Evolutionary conservation across 2,797 vertebrate species (phyloP).

Genomic region (Novumbra hubbsi): DNA sequence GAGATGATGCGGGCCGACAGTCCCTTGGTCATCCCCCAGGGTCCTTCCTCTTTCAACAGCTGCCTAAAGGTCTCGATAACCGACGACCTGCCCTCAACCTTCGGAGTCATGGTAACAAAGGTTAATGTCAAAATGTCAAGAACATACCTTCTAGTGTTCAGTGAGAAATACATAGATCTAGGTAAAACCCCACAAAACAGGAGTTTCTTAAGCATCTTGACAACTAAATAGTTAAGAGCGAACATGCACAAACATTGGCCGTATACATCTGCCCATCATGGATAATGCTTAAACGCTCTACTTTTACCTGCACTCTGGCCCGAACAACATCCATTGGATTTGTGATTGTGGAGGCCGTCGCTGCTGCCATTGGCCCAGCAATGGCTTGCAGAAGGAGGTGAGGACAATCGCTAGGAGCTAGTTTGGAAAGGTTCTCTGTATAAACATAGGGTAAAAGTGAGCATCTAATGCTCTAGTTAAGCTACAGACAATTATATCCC

Average conservation of each 20-base stretch:
- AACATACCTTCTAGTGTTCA: not conserved
- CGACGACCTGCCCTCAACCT: conserved; percentile 93
- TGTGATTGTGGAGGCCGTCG: conserved; percentile 92
- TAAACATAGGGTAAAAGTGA: not conserved
- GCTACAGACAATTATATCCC: not conserved
- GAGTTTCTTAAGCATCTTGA: not conserved
- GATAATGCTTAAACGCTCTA: no score
- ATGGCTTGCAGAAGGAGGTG: conserved; percentile 94
- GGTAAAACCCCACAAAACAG: not conserved
- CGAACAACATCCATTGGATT: conserved; percentile 97
- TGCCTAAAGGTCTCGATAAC: conserved; percentile 89
- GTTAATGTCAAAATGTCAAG: not conserved
- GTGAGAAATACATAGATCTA: not conserved
- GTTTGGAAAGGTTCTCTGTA: conserved; percentile 87
- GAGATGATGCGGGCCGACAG: conserved; percentile 96
- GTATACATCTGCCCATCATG: no score
- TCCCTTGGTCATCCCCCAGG: conserved; percentile 93
- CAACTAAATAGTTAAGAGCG: not conserved
- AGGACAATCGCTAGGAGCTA: conserved; percentile 91
- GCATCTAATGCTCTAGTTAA: no score
- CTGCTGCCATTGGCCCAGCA: conserved; percentile 90
- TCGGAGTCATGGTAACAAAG: not conserved
- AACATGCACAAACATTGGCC: not conserved
- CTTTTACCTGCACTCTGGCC: conserved; percentile 89
- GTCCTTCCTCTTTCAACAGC: conserved; percentile 89